phyloP scores from a whole-genome alignment of 1,140 invertebrate genomes.

The Penaeus vannamei region DNA sequence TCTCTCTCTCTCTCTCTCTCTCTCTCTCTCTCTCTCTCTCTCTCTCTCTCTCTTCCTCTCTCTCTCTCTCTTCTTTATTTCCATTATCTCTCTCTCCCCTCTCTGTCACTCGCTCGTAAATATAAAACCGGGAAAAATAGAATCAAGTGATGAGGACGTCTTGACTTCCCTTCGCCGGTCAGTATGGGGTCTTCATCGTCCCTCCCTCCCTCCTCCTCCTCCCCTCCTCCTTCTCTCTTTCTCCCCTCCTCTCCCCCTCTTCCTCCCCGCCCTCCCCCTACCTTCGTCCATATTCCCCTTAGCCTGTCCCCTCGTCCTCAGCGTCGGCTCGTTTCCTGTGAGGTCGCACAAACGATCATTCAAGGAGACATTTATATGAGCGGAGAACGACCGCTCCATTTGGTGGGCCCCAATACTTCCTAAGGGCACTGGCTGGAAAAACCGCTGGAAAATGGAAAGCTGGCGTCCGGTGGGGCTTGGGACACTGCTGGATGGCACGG shows the following conservation, averaged over 20 bases:
- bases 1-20: too few species aligned
- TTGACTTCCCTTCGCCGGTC: neutral
- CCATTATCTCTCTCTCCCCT: too few species aligned
- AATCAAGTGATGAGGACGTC: neutral
- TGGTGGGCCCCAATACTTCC: conserved; percentile 50
- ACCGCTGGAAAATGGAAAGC: conserved; percentile 48
- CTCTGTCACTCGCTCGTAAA: too few species aligned
- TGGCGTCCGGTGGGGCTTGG: conserved; percentile 1
- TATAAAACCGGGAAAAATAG: too few species aligned
- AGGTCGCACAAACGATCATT: conserved; percentile 63
- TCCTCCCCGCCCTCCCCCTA: neutral
- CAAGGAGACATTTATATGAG: conserved; percentile 64
- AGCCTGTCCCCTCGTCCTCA: conserved; percentile 18
- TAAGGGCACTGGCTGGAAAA: conserved; percentile 49
- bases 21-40: too few species aligned
- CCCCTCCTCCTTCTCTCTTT: neutral
- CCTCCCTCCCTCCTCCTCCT: neutral
- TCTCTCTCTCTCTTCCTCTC: too few species aligned
- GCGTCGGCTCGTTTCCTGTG: conserved; percentile 52
- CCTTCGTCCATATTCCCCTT: neutral
- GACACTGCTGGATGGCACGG: conserved; percentile 5
- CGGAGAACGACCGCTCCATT: conserved; percentile 51
- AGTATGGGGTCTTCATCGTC: neutral
- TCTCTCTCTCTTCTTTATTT: too few species aligned
- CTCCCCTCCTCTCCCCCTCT: neutral